A percentile compares a stretch with the other conserved stretches of the same genome.
phyloP scores from a whole-genome alignment of 2,888 invertebrate genomes.

The Rhimphoctona megacephalus region DNA sequence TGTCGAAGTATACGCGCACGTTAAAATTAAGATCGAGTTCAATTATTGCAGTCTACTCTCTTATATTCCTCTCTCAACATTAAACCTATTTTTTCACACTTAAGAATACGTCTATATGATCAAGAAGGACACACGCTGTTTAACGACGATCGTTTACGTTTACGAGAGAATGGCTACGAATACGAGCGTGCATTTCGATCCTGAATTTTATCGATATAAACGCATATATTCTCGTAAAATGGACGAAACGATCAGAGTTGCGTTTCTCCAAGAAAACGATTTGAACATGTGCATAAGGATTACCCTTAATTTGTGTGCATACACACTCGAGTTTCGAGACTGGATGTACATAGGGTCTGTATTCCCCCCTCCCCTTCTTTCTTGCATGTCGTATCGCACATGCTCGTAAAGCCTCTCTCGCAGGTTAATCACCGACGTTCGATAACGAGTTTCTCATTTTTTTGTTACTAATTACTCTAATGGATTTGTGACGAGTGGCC shows the following conservation, averaged over 20 bases:
- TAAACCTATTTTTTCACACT: not conserved
- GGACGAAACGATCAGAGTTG: conserved; percentile 20
- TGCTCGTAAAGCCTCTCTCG: conserved; percentile 68
- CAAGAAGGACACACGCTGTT: conserved; percentile 22
- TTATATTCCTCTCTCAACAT: conserved; percentile 1
- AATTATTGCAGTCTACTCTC: not conserved
- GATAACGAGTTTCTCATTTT: conserved; percentile 68
- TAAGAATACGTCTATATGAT: not conserved
- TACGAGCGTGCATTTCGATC: conserved; percentile 1
- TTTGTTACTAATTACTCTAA: conserved; percentile 69
- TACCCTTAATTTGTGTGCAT: not conserved
- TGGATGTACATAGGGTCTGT: not conserved
- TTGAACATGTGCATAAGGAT: conserved; percentile 5
- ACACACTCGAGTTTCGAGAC: not conserved
- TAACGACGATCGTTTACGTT: conserved; percentile 54
- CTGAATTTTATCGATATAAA: conserved; percentile 61
- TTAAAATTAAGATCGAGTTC: conserved; percentile 50
- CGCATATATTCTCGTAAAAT: conserved; percentile 38
- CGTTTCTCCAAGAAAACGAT: not conserved
- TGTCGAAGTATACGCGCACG: not conserved
- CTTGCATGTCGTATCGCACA: conserved; percentile 57
- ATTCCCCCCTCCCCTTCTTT: conserved; percentile 3
- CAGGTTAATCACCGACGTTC: conserved; percentile 67
- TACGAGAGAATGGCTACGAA: conserved; percentile 39
- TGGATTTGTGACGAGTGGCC: conserved; percentile 70